These are phyloP conservation scores for Tigriopus californicus DNA, from an alignment of 2,888 invertebrate genomes.

Conservation along the genomic window DNA sequence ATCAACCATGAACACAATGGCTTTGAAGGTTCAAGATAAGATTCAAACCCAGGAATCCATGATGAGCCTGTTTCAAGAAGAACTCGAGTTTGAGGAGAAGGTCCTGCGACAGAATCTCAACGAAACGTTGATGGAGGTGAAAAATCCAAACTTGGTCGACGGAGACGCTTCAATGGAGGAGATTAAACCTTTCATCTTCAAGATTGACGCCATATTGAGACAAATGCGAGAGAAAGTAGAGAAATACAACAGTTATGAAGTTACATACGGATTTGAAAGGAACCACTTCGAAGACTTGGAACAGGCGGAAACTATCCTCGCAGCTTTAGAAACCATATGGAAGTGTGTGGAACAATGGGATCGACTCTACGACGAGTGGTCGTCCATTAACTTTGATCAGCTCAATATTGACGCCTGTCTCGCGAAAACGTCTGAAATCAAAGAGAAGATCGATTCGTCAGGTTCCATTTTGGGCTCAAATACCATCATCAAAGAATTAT, in stretches of 20 bases:
- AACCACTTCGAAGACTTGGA: background rate
- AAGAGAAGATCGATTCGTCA: background rate
- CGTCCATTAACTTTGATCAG: background rate
- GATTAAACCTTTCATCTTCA: background rate
- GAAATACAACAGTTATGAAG: constrained; percentile 5
- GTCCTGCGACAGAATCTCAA: background rate
- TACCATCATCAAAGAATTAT: background rate
- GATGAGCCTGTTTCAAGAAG: background rate
- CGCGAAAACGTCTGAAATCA: background rate
- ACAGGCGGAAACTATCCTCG: background rate
- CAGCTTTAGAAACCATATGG: constrained; percentile 2
- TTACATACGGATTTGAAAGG: background rate
- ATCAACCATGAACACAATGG: background rate
- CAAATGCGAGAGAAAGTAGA: background rate
- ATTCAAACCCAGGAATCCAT: background rate
- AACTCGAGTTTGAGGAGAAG: background rate
- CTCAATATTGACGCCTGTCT: constrained; percentile 8
- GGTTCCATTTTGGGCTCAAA: background rate
- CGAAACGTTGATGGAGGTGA: background rate
- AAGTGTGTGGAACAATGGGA: constrained; percentile 8
- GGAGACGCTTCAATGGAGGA: background rate
- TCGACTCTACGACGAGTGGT: constrained; percentile 6
- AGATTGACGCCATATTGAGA: background rate
- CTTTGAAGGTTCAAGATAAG: background rate
- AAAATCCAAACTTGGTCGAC: background rate